These are phyloP conservation scores for Macrotis lagotis DNA, from an alignment of 2,113 vertebrate species.

Conservation along the genomic window DNA sequence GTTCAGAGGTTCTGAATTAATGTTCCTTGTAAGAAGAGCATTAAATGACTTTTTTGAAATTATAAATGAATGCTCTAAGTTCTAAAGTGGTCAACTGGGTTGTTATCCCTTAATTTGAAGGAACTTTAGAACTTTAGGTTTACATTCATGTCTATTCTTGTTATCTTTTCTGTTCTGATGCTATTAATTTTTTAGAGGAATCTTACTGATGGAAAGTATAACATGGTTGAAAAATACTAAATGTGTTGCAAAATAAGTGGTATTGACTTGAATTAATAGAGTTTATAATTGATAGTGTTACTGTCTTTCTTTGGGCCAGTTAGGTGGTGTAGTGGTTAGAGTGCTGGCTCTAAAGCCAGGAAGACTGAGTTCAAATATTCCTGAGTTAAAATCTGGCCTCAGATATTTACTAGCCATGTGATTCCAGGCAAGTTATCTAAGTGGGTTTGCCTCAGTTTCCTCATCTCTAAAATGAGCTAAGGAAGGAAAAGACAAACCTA, in stretches of 20 bases:
- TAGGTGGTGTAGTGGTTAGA: not conserved
- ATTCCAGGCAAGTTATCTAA: not conserved
- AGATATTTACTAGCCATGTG: not conserved
- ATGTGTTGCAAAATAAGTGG: not conserved
- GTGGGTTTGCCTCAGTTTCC: not conserved
- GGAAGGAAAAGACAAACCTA: not conserved
- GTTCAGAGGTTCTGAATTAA: constrained; percentile 56
- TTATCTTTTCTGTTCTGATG: not conserved
- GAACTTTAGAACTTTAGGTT: constrained; percentile 7
- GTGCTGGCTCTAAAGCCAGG: not conserved
- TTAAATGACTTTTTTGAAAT: constrained; percentile 61
- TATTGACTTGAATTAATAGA: not conserved
- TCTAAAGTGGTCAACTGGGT: not conserved
- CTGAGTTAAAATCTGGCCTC: not conserved
- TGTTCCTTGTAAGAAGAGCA: constrained; percentile 54
- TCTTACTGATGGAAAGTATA: not conserved
- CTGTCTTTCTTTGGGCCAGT: not conserved
- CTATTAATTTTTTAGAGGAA: not conserved
- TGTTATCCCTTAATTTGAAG: constrained; percentile 36
- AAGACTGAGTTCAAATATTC: not conserved
- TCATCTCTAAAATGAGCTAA: not conserved
- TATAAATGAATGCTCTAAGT: constrained; percentile 54
- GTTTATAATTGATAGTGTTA: not conserved
- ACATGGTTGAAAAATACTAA: not conserved
- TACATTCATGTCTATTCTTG: not conserved